phyloP scores from a whole-genome alignment of 2,888 invertebrate genomes.

The Andrena bicolor region DNA sequence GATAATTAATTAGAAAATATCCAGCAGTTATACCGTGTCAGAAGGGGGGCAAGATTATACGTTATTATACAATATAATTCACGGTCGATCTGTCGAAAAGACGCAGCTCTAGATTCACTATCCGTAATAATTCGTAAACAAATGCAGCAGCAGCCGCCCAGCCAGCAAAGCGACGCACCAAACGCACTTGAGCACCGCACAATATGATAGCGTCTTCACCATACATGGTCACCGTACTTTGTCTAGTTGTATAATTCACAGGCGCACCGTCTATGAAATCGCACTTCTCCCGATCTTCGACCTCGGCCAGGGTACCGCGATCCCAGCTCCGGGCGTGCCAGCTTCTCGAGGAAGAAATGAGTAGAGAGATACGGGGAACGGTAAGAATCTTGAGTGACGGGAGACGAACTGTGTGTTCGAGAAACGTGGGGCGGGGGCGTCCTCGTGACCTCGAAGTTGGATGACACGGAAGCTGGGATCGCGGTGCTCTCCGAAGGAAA shows the following conservation, averaged over 20 bases:
- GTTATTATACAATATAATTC: too few species aligned
- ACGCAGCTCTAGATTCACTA: conserved; percentile 60
- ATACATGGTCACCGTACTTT: conserved; percentile 58
- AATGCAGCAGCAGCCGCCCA: conserved; percentile 64
- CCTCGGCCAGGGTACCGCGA: conserved; percentile 59
- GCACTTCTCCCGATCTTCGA: conserved; percentile 60
- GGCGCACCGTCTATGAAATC: conserved; percentile 64
- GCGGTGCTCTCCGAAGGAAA: conserved; percentile 61
- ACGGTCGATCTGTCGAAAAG: conserved; percentile 1
- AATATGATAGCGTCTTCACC: conserved; percentile 65
- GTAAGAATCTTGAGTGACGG: background rate
- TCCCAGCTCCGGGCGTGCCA: conserved; percentile 29
- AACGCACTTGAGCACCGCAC: conserved; percentile 74
- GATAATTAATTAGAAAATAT: background rate
- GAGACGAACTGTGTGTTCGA: background rate
- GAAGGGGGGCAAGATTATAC: too few species aligned
- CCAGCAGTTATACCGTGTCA: too few species aligned
- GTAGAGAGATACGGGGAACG: background rate
- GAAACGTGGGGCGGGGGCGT: background rate
- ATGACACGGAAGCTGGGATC: conserved; percentile 51
- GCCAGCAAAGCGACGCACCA: conserved; percentile 70
- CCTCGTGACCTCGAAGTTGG: background rate
- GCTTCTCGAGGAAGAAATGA: background rate
- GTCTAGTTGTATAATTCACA: conserved; percentile 65
- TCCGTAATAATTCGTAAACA: conserved; percentile 50